phyloP scores from a whole-genome alignment of 2,888 invertebrate species.

The Tanytarsus gracilentus region DNA sequence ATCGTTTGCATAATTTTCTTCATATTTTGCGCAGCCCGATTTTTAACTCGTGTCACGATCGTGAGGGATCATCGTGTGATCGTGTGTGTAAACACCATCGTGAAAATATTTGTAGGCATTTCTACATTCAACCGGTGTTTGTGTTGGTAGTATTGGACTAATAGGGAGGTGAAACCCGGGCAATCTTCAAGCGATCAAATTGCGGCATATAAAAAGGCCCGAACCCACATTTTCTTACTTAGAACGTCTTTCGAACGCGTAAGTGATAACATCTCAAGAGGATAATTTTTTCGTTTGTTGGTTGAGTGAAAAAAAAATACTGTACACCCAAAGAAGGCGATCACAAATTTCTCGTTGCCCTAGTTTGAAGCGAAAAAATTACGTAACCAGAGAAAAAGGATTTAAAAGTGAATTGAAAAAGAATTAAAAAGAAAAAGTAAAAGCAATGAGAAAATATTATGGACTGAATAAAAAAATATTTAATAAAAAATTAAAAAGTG shows the following conservation, averaged over 20 bases:
- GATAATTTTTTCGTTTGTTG: slow-evolving; percentile 21
- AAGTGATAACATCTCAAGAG: slow-evolving; percentile 53
- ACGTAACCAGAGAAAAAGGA: slow-evolving; percentile 15
- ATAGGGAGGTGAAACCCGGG: slow-evolving; percentile 39
- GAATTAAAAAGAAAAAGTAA: slow-evolving; percentile 3
- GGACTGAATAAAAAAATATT: background rate
- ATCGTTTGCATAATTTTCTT: slow-evolving; percentile 13
- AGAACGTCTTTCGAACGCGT: slow-evolving; percentile 95
- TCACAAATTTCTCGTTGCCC: slow-evolving; percentile 21
- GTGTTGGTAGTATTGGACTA: slow-evolving; percentile 33
- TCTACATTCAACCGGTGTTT: background rate
- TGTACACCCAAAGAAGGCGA: slow-evolving; percentile 8
- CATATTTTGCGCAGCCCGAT: background rate
- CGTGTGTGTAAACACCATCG: background rate
- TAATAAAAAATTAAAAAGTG: background rate
- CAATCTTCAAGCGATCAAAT: slow-evolving; percentile 39
- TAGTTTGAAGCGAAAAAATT: slow-evolving; percentile 5
- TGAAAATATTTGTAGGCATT: background rate
- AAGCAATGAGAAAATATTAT: background rate
- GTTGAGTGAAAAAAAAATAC: too few species aligned
- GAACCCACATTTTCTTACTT: slow-evolving; percentile 41
- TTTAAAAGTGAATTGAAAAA: background rate
- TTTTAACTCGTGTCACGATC: background rate
- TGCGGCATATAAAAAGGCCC: slow-evolving; percentile 45
- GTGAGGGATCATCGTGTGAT: background rate